phyloP scores from a whole-genome alignment of 2,888 invertebrate genomes.

The Agrotis clavis region DNA sequence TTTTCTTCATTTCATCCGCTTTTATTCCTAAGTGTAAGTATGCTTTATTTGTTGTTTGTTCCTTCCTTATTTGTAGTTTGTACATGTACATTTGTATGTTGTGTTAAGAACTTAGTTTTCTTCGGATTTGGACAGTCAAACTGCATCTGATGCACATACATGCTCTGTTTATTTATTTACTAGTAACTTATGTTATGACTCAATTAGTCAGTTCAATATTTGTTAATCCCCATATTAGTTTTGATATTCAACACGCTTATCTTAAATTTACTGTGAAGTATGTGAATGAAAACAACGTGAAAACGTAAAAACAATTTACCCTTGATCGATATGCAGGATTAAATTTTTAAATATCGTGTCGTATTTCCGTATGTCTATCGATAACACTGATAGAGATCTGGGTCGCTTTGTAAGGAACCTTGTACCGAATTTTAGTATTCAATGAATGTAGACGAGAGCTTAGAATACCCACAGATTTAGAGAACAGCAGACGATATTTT shows the following conservation, averaged over 20 bases:
- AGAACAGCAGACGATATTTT: background rate
- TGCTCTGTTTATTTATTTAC: background rate
- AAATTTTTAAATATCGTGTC: background rate
- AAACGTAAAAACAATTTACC: background rate
- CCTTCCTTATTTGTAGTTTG: background rate
- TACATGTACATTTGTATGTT: background rate
- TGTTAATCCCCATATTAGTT: too few species aligned
- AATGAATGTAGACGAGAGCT: background rate
- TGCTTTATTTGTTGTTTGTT: background rate
- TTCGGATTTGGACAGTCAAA: background rate
- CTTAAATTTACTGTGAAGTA: too few species aligned
- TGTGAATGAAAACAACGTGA: background rate
- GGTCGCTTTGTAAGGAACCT: background rate
- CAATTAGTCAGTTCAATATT: too few species aligned
- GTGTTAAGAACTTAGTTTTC: background rate
- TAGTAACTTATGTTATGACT: too few species aligned
- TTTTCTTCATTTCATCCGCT: slow-evolving; percentile 90
- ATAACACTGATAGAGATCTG: slow-evolving; percentile 1
- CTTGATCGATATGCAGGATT: background rate
- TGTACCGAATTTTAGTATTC: background rate
- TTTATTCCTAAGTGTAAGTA: slow-evolving; percentile 89
- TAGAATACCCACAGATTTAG: background rate
- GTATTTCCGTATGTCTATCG: background rate
- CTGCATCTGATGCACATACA: background rate
- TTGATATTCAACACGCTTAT: too few species aligned